phyloP scores from a whole-genome alignment of 2,113 vertebrate species.

The Phoxinus phoxinus region DNA sequence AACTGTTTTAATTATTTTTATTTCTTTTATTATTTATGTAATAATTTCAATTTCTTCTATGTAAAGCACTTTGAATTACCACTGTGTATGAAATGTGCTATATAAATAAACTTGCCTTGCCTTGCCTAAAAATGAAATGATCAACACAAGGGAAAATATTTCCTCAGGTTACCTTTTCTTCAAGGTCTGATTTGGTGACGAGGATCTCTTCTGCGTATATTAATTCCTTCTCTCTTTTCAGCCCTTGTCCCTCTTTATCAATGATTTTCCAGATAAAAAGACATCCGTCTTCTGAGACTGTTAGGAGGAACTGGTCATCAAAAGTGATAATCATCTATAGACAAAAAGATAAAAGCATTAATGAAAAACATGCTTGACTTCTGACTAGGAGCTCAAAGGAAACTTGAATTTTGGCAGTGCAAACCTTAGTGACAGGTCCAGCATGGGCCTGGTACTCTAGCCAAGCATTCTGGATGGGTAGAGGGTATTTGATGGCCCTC shows the following conservation, averaged over 20 bases:
- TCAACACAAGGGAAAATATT: not conserved
- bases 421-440: constrained; percentile 89
- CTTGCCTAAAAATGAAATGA: too few relatives aligned
- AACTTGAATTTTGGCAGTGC: not conserved
- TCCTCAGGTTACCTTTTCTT: constrained; percentile 82
- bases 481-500: constrained; percentile 86
- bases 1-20: too few relatives aligned
- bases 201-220: constrained; percentile 89
- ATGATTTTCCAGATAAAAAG: constrained; percentile 88
- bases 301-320: constrained; percentile 88
- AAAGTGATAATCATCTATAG: constrained; percentile 85
- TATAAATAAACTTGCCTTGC: too few relatives aligned
- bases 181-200: constrained; percentile 88
- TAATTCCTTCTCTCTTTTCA: constrained; percentile 79
- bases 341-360: not conserved
- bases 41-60: too few relatives aligned
- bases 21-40: too few relatives aligned
- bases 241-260: constrained; percentile 80
- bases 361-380: not conserved
- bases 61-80: too few relatives aligned
- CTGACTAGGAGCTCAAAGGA: not conserved
- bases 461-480: constrained; percentile 83
- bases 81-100: too few relatives aligned
- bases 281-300: constrained; percentile 85
- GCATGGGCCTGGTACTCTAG: constrained; percentile 87